Evolutionary conservation across 2,888 invertebrate species (phyloP).

Genomic region (Charanyca ferruginea): DNA sequence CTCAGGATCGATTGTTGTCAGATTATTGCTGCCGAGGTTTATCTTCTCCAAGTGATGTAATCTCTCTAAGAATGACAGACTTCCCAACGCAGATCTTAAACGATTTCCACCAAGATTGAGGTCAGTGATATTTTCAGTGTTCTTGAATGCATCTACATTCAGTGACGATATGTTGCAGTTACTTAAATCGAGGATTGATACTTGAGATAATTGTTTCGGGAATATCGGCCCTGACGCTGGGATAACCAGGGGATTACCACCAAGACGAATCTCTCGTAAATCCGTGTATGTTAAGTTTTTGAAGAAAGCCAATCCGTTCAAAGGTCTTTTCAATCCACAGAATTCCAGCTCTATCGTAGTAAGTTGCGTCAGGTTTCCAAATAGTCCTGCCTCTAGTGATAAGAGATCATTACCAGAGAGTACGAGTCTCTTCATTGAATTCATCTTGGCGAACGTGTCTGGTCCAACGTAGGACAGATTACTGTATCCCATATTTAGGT

Average conservation of each 20-base stretch:
- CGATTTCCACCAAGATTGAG: conserved; percentile 92
- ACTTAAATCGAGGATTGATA: conserved; percentile 92
- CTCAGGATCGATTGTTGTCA: conserved; percentile 91
- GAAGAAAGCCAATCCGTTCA: conserved; percentile 93
- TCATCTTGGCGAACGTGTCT: conserved; percentile 93
- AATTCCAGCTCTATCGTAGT: conserved; percentile 93
- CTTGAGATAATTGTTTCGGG: conserved; percentile 92
- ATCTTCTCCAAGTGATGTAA: conserved; percentile 91
- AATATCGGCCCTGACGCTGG: conserved; percentile 91
- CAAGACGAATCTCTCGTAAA: conserved; percentile 92
- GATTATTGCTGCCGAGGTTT: conserved; percentile 92
- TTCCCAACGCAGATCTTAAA: conserved; percentile 86
- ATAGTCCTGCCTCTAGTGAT: conserved; percentile 92
- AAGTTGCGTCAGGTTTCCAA: conserved; percentile 92
- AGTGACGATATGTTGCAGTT: conserved; percentile 92
- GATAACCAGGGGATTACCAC: conserved; percentile 93
- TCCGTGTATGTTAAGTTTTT: conserved; percentile 92
- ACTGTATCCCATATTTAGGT: conserved; percentile 94
- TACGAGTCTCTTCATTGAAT: conserved; percentile 92
- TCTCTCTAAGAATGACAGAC: conserved; percentile 90
- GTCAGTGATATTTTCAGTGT: conserved; percentile 92
- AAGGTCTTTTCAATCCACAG: conserved; percentile 92
- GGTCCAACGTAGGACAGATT: conserved; percentile 92
- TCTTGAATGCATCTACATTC: conserved; percentile 91
- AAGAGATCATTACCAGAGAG: conserved; percentile 93